phyloP scores from a whole-genome alignment of 2,113 vertebrate species.

The Cavia porcellus region DNA sequence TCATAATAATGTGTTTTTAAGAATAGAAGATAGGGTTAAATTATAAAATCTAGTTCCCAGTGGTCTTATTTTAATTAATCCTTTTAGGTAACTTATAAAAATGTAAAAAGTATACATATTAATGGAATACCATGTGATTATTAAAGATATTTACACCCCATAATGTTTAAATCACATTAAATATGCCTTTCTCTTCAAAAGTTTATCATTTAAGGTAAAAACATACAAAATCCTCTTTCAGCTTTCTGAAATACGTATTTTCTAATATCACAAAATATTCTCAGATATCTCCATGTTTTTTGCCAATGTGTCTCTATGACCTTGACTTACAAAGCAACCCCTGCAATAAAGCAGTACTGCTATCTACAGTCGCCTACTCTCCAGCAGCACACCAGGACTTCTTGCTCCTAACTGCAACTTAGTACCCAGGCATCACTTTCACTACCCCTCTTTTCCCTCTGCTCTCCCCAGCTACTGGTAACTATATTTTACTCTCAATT shows the following conservation, averaged over 20 bases:
- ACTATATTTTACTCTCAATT: constrained; percentile 1
- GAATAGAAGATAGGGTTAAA: not conserved
- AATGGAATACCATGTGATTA: not conserved
- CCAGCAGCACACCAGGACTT: not conserved
- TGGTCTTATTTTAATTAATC: not conserved
- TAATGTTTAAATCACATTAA: not conserved
- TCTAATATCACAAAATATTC: too few species aligned
- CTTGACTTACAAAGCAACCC: too few species aligned
- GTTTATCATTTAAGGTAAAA: not conserved
- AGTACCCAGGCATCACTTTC: not conserved
- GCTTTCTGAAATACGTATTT: not conserved
- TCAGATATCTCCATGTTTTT: too few species aligned
- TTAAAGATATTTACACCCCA: not conserved
- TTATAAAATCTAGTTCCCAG: not conserved
- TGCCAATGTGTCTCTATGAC: too few species aligned
- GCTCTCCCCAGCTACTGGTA: not conserved
- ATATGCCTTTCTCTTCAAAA: not conserved
- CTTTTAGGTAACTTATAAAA: not conserved
- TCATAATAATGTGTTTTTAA: constrained; percentile 1
- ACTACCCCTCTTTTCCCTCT: not conserved
- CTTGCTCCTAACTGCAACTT: not conserved
- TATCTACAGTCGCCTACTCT: not conserved
- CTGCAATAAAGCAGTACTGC: not conserved
- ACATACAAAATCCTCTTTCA: not conserved
- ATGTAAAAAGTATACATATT: not conserved